These are phyloP conservation scores for Bothrops alternatus DNA, from an alignment of 2,797 vertebrate species.

Conservation along the genomic window DNA sequence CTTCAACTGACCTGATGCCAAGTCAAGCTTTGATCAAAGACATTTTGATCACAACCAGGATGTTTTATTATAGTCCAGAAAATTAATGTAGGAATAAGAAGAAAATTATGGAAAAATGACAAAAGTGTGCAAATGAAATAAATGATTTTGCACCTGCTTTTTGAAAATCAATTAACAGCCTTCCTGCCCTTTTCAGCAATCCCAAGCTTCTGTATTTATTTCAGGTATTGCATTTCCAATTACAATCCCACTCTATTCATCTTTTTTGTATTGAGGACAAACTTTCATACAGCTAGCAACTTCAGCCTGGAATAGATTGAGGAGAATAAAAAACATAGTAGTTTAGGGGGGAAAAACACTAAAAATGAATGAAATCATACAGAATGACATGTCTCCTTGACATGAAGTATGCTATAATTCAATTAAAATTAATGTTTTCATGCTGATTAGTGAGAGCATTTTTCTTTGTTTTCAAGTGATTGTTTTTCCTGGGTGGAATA, in stretches of 20 bases:
- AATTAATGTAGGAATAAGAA: rapidly evolving
- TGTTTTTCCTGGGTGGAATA: conserved; percentile 27
- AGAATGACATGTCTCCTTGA: conserved; percentile 41
- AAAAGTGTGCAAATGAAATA: neutral
- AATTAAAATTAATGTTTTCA: conserved; percentile 58
- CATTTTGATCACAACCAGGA: neutral
- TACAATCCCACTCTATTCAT: neutral
- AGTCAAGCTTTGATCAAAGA: neutral
- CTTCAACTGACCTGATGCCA: neutral
- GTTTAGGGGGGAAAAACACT: conserved; percentile 20
- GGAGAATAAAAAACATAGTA: neutral
- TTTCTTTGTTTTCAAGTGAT: conserved; percentile 34
- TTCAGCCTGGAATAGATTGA: conserved; percentile 50
- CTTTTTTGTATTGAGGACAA: neutral
- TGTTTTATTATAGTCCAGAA: neutral
- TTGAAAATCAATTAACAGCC: rapidly evolving
- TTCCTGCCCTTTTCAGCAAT: neutral
- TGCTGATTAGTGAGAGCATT: conserved; percentile 31
- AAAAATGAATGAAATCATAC: conserved; percentile 50
- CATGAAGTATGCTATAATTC: conserved; percentile 34
- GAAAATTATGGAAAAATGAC: rapidly evolving
- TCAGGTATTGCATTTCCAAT: rapidly evolving
- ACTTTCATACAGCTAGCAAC: neutral
- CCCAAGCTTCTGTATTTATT: rapidly evolving
- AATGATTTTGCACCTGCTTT: rapidly evolving